Base-by-base conservation (phyloP, 2,113 vertebrate genomes). In the Rhinoptilus africanus region DNA sequence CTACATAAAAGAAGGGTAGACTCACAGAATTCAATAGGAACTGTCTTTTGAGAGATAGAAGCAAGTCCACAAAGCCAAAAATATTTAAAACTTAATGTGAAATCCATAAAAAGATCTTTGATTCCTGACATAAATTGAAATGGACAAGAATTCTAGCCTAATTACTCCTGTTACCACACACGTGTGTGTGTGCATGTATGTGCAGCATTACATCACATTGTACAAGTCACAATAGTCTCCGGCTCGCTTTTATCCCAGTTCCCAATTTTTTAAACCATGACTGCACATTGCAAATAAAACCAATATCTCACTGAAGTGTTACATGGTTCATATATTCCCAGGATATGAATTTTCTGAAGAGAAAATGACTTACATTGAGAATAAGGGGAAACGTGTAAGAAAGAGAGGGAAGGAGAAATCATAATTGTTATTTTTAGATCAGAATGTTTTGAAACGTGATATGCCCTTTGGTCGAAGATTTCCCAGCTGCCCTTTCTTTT, bases 381-480 rank as follows among this genome's bases (percentile, higher is more conserved):
- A 86, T 54, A 84, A 50, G 27, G 30, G 19, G 2, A 21, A 66
- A 34, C 30, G 37, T 22, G 51, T 45, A 57, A 86, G 10, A 92
- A 73, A 91, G 19, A 92, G 50, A 79, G 17, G 5, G 14, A 85
- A 62, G 19, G 50, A 50, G n/a, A 71, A 88, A 96, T 66, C 39
- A 85, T 32, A 85, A 82, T 18, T 73, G 68, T 23, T 93, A 82
- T 92, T 92, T 97, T 92, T 93, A 93, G 88, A 87, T 87, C 63
- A 71, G 34, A 82, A 8, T 94, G 37, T 95, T 97, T 95, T 97
- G 95, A 96, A 97, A 95, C 47, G 50, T 47, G 87, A 96, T 94
- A 87, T 93, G 41, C 48, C 47, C 41, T 78, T 86, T 74, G 62
- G 81, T 50, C 37, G 57, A 91, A 91, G 50, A 50, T 82, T 85